Evolutionary conservation across 2,888 invertebrate species (phyloP).

Genomic region (Aleiodes leptofemur): DNA sequence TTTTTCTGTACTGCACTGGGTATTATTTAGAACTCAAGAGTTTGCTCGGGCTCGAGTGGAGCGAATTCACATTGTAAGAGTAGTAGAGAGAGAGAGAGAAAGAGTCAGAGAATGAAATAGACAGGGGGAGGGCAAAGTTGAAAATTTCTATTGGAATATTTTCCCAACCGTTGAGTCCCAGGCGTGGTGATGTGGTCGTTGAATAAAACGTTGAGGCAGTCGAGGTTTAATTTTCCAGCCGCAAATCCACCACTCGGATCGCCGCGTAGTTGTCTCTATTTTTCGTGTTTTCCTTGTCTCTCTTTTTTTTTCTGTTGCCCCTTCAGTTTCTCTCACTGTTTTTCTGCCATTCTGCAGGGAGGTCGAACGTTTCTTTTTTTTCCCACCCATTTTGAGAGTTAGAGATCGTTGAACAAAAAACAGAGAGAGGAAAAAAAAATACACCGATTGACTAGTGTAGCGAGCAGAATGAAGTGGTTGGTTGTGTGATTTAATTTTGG

Average conservation of each 20-base stretch:
- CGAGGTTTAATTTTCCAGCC: conserved; percentile 49
- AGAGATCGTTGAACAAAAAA: neutral
- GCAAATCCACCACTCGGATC: conserved; percentile 36
- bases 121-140: conserved; percentile 32
- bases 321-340: conserved; percentile 19
- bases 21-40: conserved; percentile 27
- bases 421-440: neutral
- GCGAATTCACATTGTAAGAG: conserved; percentile 8
- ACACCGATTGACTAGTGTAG: conserved; percentile 22
- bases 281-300: conserved; percentile 4
- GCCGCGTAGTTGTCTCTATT: conserved; percentile 22
- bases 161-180: conserved; percentile 33
- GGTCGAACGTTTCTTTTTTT: neutral
- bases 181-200: conserved; percentile 28
- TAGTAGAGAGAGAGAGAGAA: neutral
- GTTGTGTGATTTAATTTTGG: conserved; percentile 14
- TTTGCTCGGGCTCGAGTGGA: conserved; percentile 9
- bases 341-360: neutral
- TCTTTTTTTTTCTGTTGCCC: neutral
- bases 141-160: conserved; percentile 38
- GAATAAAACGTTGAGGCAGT: conserved; percentile 38
- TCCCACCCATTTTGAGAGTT: conserved; percentile 2
- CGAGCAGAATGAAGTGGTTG: conserved; percentile 13
- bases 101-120: neutral
- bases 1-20: conserved; percentile 16